Evolutionary conservation across 2,888 invertebrate species (phyloP).

Genomic region (Antheraea assamensis): DNA sequence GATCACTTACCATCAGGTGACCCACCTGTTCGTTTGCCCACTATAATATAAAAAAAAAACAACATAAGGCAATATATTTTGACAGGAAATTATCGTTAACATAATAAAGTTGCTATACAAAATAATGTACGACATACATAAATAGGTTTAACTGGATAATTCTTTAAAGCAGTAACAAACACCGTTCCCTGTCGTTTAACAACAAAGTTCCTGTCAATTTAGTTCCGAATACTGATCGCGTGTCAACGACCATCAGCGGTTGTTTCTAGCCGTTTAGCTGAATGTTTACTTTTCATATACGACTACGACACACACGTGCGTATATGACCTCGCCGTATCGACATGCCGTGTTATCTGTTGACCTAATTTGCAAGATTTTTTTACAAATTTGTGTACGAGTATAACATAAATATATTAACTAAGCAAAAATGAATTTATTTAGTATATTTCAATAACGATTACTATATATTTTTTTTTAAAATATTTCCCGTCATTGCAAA

Average conservation of each 20-base stretch:
- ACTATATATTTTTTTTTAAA: too few species aligned
- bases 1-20: too few species aligned
- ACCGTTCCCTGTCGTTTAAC: slow-evolving; percentile 4
- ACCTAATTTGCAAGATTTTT: background rate
- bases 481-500: too few species aligned
- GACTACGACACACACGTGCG: slow-evolving; percentile 14
- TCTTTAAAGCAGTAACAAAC: slow-evolving; percentile 1
- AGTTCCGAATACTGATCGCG: slow-evolving; percentile 8
- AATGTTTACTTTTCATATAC: slow-evolving; percentile 5
- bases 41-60: too few species aligned
- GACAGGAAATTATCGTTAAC: too few species aligned
- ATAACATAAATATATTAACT: too few species aligned
- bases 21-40: too few species aligned
- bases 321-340: background rate
- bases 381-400: background rate
- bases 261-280: slow-evolving; percentile 14
- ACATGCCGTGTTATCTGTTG: background rate
- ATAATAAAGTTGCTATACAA: background rate
- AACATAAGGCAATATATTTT: too few species aligned
- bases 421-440: too few species aligned
- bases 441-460: too few species aligned
- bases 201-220: slow-evolving; percentile 18
- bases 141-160: slow-evolving; percentile 1
- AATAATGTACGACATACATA: background rate
- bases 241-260: background rate